Evolutionary conservation across 1,140 invertebrate species (phyloP).

Genomic region (Neuroterus valhalla): DNA sequence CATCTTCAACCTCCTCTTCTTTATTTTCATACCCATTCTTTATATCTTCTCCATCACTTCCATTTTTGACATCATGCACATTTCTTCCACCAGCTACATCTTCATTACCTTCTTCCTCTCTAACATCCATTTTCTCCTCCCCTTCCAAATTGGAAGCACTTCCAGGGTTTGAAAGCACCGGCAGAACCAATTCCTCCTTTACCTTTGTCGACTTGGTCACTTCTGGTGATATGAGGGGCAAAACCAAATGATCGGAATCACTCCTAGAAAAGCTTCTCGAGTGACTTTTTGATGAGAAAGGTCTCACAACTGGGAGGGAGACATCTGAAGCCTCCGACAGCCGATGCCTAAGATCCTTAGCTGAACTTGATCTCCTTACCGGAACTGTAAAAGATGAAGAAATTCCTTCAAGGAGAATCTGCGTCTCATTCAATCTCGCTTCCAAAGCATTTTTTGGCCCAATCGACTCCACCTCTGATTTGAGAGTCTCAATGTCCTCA

Average conservation of each 20-base stretch:
- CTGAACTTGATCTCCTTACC: slow-evolving; percentile 49
- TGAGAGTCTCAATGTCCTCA: slow-evolving; percentile 23
- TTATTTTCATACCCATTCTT: background rate
- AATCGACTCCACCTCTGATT: slow-evolving; percentile 17
- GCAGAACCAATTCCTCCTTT: slow-evolving; percentile 57
- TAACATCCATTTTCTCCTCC: background rate
- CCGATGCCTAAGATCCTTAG: slow-evolving; percentile 49
- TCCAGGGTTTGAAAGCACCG: slow-evolving; percentile 51
- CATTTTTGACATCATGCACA: background rate
- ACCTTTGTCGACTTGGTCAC: slow-evolving; percentile 52
- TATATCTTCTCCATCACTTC: background rate
- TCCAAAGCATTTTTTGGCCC: slow-evolving; percentile 48
- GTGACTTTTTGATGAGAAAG: slow-evolving; percentile 41
- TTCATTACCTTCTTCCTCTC: background rate
- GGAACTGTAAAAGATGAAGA: slow-evolving; percentile 50
- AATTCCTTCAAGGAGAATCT: slow-evolving; percentile 60
- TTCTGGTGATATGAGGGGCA: slow-evolving; percentile 68
- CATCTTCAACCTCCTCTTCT: slow-evolving; percentile 13
- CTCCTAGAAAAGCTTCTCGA: slow-evolving; percentile 42
- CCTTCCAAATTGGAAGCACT: slow-evolving; percentile 25
- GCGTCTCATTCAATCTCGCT: slow-evolving; percentile 58
- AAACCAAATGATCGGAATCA: slow-evolving; percentile 52
- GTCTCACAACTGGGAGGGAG: slow-evolving; percentile 61
- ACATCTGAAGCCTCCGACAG: slow-evolving; percentile 44
- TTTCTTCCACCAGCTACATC: background rate